Evolutionary conservation across 2,888 invertebrate species (phyloP).

Genomic region (Charanyca ferruginea): DNA sequence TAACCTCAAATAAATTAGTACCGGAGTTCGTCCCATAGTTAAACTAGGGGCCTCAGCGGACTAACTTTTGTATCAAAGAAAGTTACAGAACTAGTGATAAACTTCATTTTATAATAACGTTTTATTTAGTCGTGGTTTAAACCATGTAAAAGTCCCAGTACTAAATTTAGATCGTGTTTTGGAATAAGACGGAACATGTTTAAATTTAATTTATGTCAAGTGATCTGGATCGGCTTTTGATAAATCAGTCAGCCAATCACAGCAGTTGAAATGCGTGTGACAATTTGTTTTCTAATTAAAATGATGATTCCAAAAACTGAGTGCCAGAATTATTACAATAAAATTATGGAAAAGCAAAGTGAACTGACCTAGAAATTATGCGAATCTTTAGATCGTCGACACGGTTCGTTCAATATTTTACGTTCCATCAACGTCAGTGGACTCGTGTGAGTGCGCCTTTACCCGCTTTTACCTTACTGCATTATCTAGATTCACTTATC

Average conservation of each 20-base stretch:
- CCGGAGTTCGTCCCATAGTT: too few relatives aligned
- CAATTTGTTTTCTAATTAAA: neutral
- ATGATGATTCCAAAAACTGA: neutral
- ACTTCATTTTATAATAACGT: too few relatives aligned
- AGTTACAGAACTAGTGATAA: too few relatives aligned
- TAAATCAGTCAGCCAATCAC: neutral
- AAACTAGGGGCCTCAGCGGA: too few relatives aligned
- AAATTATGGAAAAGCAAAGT: constrained; percentile 32
- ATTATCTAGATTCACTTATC: constrained; percentile 88
- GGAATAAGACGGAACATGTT: too few relatives aligned
- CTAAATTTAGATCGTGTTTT: too few relatives aligned
- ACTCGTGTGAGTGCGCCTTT: constrained; percentile 70
- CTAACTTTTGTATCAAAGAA: too few relatives aligned
- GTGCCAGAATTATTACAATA: neutral
- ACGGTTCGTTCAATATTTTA: constrained; percentile 62
- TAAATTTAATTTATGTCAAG: neutral
- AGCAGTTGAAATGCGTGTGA: neutral
- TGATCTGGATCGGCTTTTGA: neutral
- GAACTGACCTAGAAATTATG: constrained; percentile 58
- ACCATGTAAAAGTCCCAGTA: too few relatives aligned
- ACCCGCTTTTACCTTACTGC: constrained; percentile 81
- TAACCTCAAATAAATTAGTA: too few relatives aligned
- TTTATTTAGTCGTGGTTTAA: too few relatives aligned
- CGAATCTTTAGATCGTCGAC: constrained; percentile 51
- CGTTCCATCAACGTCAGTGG: constrained; percentile 68